These are phyloP conservation scores for Pelusios castaneus DNA, from an alignment of 2,113 vertebrate species.

Conservation along the genomic window DNA sequence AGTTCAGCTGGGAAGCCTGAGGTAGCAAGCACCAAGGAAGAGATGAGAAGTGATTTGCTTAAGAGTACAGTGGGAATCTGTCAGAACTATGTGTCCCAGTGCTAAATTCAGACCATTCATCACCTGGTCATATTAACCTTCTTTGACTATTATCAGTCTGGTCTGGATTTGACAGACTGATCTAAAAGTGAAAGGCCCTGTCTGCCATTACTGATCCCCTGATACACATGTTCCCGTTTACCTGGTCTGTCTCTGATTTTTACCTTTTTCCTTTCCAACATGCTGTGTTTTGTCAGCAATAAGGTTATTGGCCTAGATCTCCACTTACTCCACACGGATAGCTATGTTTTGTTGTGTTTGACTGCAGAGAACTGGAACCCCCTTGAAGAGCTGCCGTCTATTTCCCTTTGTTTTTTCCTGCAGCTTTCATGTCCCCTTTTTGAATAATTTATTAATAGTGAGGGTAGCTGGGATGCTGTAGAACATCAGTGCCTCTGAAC, in stretches of 20 bases:
- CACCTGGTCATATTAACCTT: background rate
- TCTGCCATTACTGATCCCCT: background rate
- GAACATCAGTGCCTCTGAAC: slow-evolving; percentile 59
- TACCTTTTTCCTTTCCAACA: background rate
- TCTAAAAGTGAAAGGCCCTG: slow-evolving; percentile 5
- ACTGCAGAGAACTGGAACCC: slow-evolving; percentile 6
- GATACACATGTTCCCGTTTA: background rate
- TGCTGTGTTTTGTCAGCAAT: background rate
- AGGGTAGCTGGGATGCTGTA: slow-evolving; percentile 32
- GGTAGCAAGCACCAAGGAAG: background rate
- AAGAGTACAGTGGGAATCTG: background rate
- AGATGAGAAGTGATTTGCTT: background rate
- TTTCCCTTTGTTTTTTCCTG: slow-evolving; percentile 44
- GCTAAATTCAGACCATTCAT: background rate
- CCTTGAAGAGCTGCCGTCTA: slow-evolving; percentile 25
- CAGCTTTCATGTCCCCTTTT: slow-evolving; percentile 42
- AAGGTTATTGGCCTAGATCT: too few species aligned
- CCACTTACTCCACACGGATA: background rate
- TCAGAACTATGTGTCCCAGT: background rate
- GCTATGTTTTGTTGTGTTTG: background rate
- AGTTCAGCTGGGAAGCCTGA: background rate
- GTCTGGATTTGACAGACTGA: slow-evolving; percentile 2
- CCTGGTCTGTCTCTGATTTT: background rate
- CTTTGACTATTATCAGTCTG: slow-evolving; percentile 18
- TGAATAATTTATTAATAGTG: slow-evolving; percentile 67